Percentiles rank a stretch among this genome's conserved stretches.
Evolutionary conservation across 1,140 invertebrate species (phyloP).

Genomic region (Chrysomallon squamiferum): DNA sequence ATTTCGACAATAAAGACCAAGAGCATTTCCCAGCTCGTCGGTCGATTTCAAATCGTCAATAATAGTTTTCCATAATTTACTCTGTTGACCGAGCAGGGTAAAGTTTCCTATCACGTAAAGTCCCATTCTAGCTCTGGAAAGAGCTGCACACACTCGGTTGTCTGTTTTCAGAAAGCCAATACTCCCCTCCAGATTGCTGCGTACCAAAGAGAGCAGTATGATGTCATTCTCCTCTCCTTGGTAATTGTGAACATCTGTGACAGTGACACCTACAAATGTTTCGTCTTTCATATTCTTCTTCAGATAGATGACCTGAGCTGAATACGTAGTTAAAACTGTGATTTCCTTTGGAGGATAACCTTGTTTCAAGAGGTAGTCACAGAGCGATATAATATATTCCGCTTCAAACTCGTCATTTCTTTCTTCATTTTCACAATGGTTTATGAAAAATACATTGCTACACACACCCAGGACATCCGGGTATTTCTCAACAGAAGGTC

Average conservation of each 20-base stretch:
- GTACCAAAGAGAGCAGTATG: slow-evolving; percentile 80
- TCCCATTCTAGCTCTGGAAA: slow-evolving; percentile 80
- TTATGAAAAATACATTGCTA: slow-evolving; percentile 60
- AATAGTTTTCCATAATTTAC: slow-evolving; percentile 19
- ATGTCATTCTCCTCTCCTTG: slow-evolving; percentile 83
- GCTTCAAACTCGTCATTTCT: slow-evolving; percentile 54
- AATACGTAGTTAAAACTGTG: slow-evolving; percentile 58
- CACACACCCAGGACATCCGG: slow-evolving; percentile 56
- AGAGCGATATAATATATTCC: slow-evolving; percentile 38
- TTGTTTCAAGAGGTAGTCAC: slow-evolving; percentile 54
- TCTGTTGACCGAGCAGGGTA: slow-evolving; percentile 29
- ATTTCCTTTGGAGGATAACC: slow-evolving; percentile 47
- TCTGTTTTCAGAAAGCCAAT: slow-evolving; percentile 79
- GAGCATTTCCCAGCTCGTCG: background rate
- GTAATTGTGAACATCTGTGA: slow-evolving; percentile 77
- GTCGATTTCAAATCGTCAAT: background rate
- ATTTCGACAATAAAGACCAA: slow-evolving; percentile 16
- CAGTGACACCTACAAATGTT: slow-evolving; percentile 44
- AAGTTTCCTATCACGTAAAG: slow-evolving; percentile 76
- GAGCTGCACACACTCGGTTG: slow-evolving; percentile 82
- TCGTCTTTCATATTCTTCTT: slow-evolving; percentile 41
- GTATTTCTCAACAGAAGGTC: slow-evolving; percentile 43
- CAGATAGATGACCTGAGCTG: slow-evolving; percentile 53
- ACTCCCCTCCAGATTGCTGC: slow-evolving; percentile 70
- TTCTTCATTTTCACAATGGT: slow-evolving; percentile 61